These are phyloP conservation scores for Lerista edwardsae DNA, from an alignment of 2,797 vertebrate genomes.

Conservation along the genomic window DNA sequence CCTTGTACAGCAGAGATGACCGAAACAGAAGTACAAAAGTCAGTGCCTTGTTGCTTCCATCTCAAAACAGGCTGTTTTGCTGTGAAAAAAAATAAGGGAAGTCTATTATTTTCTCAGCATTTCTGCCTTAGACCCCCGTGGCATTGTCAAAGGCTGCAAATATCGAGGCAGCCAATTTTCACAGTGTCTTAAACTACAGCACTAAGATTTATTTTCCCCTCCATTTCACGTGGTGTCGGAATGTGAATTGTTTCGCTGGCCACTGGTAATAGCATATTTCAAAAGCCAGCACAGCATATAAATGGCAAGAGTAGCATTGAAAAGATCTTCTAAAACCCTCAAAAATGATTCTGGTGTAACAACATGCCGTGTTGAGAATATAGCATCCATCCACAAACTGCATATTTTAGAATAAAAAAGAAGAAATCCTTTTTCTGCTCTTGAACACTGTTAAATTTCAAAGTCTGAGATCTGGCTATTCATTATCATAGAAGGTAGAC, in stretches of 20 bases:
- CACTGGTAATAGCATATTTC: constrained; percentile 19
- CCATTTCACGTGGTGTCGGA: not conserved
- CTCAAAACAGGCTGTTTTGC: constrained; percentile 34
- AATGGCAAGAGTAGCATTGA: not conserved
- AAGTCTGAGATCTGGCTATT: not conserved
- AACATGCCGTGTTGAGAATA: not conserved
- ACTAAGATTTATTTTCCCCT: not conserved
- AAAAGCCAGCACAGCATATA: not conserved
- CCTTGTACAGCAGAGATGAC: not conserved
- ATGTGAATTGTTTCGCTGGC: constrained; percentile 1
- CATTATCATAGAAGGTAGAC: not conserved
- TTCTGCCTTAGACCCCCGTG: constrained; percentile 23
- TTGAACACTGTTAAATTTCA: not conserved
- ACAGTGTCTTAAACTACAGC: constrained; percentile 5
- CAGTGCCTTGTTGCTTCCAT: not conserved
- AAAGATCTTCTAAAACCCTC: not conserved
- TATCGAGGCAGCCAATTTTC: not conserved
- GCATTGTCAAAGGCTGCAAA: not conserved
- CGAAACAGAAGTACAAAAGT: not conserved
- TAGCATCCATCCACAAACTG: not conserved
- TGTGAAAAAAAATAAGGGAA: constrained; percentile 7
- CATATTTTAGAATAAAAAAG: not conserved
- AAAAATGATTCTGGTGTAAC: not conserved
- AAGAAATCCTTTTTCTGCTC: not conserved
- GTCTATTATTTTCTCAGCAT: not conserved